These are phyloP conservation scores for Allacma fusca DNA, from an alignment of 2,888 invertebrate species.

Conservation along the genomic window DNA sequence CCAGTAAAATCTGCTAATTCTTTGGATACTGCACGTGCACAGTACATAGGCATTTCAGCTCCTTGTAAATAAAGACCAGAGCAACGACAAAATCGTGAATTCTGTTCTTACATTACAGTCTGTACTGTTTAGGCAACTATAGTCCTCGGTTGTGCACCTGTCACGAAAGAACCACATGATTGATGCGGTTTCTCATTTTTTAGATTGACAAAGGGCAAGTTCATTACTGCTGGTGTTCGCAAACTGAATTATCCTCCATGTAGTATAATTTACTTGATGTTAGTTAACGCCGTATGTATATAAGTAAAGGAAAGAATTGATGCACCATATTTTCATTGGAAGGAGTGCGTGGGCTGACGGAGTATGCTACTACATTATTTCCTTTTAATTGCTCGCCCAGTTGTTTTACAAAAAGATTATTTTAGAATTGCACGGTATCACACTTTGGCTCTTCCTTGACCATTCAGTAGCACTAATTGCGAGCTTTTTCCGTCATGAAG, in stretches of 20 bases:
- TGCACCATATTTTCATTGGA: background rate
- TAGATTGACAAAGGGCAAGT: too few relatives aligned
- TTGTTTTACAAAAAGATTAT: conserved; percentile 13
- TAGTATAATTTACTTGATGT: too few relatives aligned
- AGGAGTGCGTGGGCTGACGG: conserved; percentile 27
- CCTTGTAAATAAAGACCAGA: conserved; percentile 18
- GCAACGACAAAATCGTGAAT: background rate
- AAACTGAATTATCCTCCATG: too few relatives aligned
- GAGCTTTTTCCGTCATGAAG: conserved; percentile 19
- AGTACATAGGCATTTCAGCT: conserved; percentile 31
- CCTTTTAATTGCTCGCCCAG: conserved; percentile 18
- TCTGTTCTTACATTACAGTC: background rate
- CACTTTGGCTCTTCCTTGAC: conserved; percentile 12
- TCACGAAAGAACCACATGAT: too few relatives aligned
- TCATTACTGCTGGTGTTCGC: too few relatives aligned
- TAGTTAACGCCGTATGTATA: too few relatives aligned
- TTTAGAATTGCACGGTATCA: conserved; percentile 28
- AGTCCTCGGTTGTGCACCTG: too few relatives aligned
- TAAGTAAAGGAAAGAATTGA: background rate
- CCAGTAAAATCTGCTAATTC: conserved; percentile 18
- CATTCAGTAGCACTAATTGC: too few relatives aligned
- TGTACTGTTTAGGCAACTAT: too few relatives aligned
- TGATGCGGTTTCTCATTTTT: too few relatives aligned
- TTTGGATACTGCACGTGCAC: conserved; percentile 29
- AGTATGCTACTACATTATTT: conserved; percentile 18